Evolutionary conservation across 2,797 vertebrate species (phyloP), one percentile per base, ranked within the genome.

Genomic region (Ctenochaetus hawaiiensis): DNA sequence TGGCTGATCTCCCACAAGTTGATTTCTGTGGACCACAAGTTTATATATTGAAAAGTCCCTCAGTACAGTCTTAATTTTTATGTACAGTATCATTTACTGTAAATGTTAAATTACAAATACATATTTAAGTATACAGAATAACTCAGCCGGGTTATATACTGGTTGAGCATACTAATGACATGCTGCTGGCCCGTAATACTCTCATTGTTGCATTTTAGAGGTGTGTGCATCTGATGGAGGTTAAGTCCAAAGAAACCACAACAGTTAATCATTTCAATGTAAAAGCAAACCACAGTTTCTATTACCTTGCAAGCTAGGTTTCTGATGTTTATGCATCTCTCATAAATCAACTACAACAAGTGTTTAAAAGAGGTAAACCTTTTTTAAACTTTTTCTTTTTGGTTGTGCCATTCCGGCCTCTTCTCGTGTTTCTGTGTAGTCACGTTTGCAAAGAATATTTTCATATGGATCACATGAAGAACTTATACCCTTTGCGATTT

Each of bases 21-120:
- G 2, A 39, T 17, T 75, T 71, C 23, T 63, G 54, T 47, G 39
- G 69, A 64, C 52, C 58, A 41, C 41, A 57, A 59, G 48, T 60
- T 63, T 78, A 66, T 48, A 69, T 80, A 64, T 79, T 75, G 52
- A 49, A 39, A 56, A 70, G 67, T 57, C 34, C 20, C 48, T 54
- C 20, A 67, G 44, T 60, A 56, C 17, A 26, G 48, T 67, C 43
- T 45, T 18, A 53, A 39, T 75, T 20, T 72, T 37, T 23, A 45
- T 11, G 14, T 49, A 7, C 45, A 56, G 12, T 43, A 72, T 65
- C 14, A 67, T 44, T 62, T 41, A 54, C 47, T 45, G 8, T 65
- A 70, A 79, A 77, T 0, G 6, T 12, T 37, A n/a, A 69, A 78
- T 0, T 4, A 9, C 26, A 22, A 70, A 78, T 65, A 30, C 26